Percentiles rank a stretch among this genome's conserved stretches.
phyloP scores from a whole-genome alignment of 2,113 vertebrate species.

The Chaetorhynchus papuensis region DNA sequence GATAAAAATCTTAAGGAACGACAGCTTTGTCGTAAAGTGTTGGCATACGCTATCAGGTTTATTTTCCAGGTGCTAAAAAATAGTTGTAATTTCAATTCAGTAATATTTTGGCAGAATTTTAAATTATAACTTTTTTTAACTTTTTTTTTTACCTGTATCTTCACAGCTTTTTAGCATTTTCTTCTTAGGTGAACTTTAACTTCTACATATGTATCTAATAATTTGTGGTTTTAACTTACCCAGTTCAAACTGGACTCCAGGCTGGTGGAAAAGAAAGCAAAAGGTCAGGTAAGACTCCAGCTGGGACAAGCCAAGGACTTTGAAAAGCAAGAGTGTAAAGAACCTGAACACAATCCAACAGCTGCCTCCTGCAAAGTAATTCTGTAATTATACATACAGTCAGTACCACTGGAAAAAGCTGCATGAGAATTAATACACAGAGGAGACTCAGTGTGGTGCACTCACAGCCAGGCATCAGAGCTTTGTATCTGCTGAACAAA shows the following conservation, averaged over 20 bases:
- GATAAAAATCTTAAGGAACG: conserved; percentile 1
- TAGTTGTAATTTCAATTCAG: not conserved
- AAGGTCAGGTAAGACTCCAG: not conserved
- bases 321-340: not conserved
- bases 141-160: not conserved
- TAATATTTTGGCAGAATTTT: not conserved
- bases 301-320: not conserved
- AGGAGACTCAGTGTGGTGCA: not conserved
- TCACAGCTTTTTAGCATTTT: not conserved
- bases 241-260: not conserved
- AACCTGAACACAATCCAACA: not conserved
- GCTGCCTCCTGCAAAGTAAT: not conserved
- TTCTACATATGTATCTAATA: not conserved
- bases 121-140: not conserved
- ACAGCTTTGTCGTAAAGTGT: conserved; percentile 30
- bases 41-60: not conserved
- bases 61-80: not conserved
- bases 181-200: not conserved
- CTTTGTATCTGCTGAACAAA: not conserved
- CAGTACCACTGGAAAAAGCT: not conserved
- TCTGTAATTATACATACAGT: not conserved
- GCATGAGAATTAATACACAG: not conserved
- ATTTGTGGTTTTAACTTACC: not conserved
- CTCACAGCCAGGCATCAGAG: not conserved
- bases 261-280: not conserved